Percentiles rank a stretch among this genome's conserved stretches.
Evolutionary conservation across 2,888 invertebrate genomes (phyloP).

Genomic region (Thumatha senex): DNA sequence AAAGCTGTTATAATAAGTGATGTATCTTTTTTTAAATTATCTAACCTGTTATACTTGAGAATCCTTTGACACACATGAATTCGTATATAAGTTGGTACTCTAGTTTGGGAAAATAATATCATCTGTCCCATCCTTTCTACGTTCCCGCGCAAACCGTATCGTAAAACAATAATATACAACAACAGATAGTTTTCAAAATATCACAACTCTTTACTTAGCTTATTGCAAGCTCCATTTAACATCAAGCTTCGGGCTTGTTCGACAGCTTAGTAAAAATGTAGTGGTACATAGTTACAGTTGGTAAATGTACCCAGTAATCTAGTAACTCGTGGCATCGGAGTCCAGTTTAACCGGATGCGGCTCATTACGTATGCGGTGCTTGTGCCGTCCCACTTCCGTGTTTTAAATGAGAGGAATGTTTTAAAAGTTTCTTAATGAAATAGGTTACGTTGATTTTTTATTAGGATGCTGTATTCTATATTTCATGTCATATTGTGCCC

Average conservation of each 20-base stretch:
- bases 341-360: conserved; percentile 13
- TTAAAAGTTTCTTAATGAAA: neutral
- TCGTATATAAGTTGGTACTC: too few relatives aligned
- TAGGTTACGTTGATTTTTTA: neutral
- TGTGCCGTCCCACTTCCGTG: conserved; percentile 13
- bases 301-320: neutral
- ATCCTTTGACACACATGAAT: too few relatives aligned
- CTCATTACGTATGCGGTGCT: conserved; percentile 10
- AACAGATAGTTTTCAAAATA: neutral
- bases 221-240: too few relatives aligned
- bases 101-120: too few relatives aligned
- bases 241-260: too few relatives aligned
- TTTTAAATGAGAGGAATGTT: conserved; percentile 8
- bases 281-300: neutral
- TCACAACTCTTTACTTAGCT: neutral
- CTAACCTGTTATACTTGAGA: too few relatives aligned
- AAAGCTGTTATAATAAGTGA: too few relatives aligned
- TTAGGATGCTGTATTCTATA: neutral
- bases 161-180: too few relatives aligned
- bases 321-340: conserved; percentile 1
- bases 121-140: too few relatives aligned
- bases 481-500: neutral
- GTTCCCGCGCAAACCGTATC: too few relatives aligned
- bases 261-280: neutral
- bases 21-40: too few relatives aligned